Evolutionary conservation across 2,797 vertebrate species (phyloP), one percentile per base, ranked within the genome.

Genomic region (Somateria mollissima): DNA sequence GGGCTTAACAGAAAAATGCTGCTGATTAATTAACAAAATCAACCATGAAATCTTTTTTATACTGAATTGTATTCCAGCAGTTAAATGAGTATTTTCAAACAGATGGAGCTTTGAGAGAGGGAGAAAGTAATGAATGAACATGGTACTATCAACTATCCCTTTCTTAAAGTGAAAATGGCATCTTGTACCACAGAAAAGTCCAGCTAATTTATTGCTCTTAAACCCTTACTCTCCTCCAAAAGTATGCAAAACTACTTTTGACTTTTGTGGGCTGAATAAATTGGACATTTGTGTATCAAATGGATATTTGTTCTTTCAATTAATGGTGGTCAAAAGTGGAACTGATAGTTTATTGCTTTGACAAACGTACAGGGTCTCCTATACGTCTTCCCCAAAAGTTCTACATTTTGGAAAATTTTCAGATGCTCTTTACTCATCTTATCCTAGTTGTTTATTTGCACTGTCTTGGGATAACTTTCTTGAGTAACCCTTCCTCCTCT

Each of bases 41-140:
- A 81, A 75, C 4, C 7, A 41, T 30, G 25, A 36, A 49, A 14
- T 5, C 1, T 67, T 41, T 41, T 84, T 65, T 49, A 41, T 25
- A 39, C 15, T 64, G 15, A 5, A 32, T 69, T 72, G 78, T 84
- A 54, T 81, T 81, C 37, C 27, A 65, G 3, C 27, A 41, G 5
- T 57, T 71, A 41, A 25, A n/a, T 69, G 32, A 58, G 18, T 8
- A 57, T 9, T 82, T 94, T 74, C 30, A 72, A 85, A 45, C 25
- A 84, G 13, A 5, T 88, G 19, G 65, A 16, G 2, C 37, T 66
- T 51, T 51, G 57, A 41, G 34, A 62, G 6, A 83, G 34, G 61
- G 5, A 28, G 2, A 36, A 9, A 77, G 3, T n/a, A 18, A 62
- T 22, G 17, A 41, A 8, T 49, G 18, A 87, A 53, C 0, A 1